These are phyloP conservation scores for Pammene fasciana DNA, from an alignment of 2,888 invertebrate species.

Conservation along the genomic window DNA sequence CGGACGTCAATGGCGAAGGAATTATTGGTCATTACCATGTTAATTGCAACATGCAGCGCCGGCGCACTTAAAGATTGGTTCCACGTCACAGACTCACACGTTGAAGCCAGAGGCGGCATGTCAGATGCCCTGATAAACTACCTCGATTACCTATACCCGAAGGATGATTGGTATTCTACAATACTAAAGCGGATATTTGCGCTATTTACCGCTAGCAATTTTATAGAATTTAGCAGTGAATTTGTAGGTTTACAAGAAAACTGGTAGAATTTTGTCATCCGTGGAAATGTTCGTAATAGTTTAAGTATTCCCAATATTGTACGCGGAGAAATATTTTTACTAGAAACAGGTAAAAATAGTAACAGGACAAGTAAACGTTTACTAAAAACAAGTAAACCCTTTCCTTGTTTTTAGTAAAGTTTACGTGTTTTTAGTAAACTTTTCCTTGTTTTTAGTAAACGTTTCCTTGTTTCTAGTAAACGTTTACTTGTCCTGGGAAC, in stretches of 20 bases:
- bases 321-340: too few relatives aligned
- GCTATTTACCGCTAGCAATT: slow-evolving; percentile 58
- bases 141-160: slow-evolving; percentile 66
- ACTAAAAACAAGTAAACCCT: too few relatives aligned
- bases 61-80: slow-evolving; percentile 45
- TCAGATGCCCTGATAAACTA: slow-evolving; percentile 63
- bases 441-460: too few relatives aligned
- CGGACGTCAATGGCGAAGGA: background rate
- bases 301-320: background rate
- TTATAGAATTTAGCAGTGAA: slow-evolving; percentile 47
- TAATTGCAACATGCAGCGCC: slow-evolving; percentile 5
- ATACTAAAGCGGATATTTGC: slow-evolving; percentile 68
- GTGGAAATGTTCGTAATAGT: background rate
- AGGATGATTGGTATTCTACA: slow-evolving; percentile 67
- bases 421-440: too few relatives aligned
- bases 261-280: slow-evolving; percentile 16
- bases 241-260: slow-evolving; percentile 36
- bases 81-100: slow-evolving; percentile 45
- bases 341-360: too few relatives aligned
- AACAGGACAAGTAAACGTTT: too few relatives aligned
- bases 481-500: too few relatives aligned
- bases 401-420: too few relatives aligned
- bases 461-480: too few relatives aligned
- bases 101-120: slow-evolving; percentile 52
- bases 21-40: slow-evolving; percentile 23